phyloP scores from a whole-genome alignment of 2,888 invertebrate species.

The Lycaena phlaeas region DNA sequence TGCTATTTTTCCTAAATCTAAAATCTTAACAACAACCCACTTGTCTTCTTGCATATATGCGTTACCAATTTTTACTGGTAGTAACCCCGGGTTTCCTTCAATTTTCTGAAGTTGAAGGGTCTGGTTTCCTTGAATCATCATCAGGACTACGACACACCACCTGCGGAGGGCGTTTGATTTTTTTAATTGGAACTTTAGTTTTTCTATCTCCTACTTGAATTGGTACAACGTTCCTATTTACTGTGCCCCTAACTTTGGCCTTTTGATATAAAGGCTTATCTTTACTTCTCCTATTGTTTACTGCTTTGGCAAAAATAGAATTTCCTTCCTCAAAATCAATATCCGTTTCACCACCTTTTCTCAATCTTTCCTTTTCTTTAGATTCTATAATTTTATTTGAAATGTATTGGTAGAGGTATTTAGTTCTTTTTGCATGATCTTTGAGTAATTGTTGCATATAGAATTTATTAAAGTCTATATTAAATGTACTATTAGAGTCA shows the following conservation, averaged over 20 bases:
- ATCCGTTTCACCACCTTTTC: constrained; percentile 13
- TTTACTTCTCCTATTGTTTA: constrained; percentile 18
- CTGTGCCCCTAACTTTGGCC: constrained; percentile 12
- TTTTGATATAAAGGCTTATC: constrained; percentile 17
- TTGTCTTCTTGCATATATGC: too few species aligned
- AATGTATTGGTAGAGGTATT: constrained; percentile 17
- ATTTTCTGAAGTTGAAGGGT: constrained; percentile 22
- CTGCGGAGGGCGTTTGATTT: constrained; percentile 22
- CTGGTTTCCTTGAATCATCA: constrained; percentile 10
- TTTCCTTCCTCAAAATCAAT: constrained; percentile 14
- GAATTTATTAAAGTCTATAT: constrained; percentile 19
- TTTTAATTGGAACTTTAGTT: constrained; percentile 20
- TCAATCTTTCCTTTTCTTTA: constrained; percentile 14
- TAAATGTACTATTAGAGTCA: constrained; percentile 16
- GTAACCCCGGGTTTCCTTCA: constrained; percentile 19
- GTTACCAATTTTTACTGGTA: constrained; percentile 16
- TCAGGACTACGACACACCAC: constrained; percentile 12
- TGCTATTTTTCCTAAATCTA: too few species aligned
- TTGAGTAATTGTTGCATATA: constrained; percentile 22
- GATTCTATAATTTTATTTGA: constrained; percentile 11
- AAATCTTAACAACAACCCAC: too few species aligned
- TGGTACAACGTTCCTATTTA: constrained; percentile 14
- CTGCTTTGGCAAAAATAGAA: constrained; percentile 15
- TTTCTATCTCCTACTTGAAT: constrained; percentile 12
- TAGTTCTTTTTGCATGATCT: constrained; percentile 21